Conservation (phyloP, 2,113 vertebrate genomes). For the Odocoileus virginianus region DNA sequence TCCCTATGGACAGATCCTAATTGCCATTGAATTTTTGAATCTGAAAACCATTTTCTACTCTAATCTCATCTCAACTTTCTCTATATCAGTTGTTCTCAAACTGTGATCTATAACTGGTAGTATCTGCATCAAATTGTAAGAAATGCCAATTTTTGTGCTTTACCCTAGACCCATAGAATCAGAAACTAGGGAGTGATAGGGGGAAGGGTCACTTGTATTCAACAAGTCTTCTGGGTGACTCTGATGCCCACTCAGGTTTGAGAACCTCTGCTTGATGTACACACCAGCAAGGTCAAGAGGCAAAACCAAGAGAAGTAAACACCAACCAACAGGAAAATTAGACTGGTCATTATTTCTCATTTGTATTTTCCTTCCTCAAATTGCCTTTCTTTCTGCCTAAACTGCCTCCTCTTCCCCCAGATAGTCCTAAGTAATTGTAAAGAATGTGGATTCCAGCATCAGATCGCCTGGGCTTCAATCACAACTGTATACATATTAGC, state of each 20-base stretch:
- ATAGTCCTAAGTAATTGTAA: not conserved
- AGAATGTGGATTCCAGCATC: not conserved
- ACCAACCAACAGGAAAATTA: not conserved
- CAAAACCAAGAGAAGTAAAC: not conserved
- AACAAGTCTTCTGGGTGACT: not conserved
- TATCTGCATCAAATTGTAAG: not conserved
- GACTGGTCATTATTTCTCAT: not conserved
- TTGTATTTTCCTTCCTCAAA: not conserved
- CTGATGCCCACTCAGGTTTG: rapidly evolving
- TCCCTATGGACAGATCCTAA: not conserved
- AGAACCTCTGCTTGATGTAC: not conserved
- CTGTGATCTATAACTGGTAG: rapidly evolving
- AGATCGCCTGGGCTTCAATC: not conserved
- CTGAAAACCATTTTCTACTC: not conserved
- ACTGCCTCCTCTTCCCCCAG: not conserved
- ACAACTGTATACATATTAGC: not conserved
- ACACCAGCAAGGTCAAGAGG: not conserved
- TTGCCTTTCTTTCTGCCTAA: not conserved
- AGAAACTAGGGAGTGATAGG: not conserved
- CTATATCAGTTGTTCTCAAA: not conserved
- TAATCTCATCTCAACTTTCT: not conserved
- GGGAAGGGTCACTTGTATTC: not conserved
- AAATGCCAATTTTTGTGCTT: not conserved
- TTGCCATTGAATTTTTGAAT: not conserved
- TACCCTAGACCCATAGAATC: not conserved